phyloP scores from a whole-genome alignment of 2,113 vertebrate genomes.

The Lonchura striata region DNA sequence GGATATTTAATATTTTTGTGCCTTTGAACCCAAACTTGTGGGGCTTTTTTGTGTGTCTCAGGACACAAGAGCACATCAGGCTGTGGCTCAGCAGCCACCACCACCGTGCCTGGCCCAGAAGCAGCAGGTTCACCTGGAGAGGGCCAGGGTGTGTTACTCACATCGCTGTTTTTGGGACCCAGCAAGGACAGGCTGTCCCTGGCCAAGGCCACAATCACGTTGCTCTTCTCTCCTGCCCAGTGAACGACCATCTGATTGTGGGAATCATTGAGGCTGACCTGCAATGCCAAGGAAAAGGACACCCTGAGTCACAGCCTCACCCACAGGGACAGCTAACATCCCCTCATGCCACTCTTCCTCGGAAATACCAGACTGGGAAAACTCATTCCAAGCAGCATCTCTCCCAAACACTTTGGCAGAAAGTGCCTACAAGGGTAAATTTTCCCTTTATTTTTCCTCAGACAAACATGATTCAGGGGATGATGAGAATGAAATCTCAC shows the following conservation, averaged over 20 bases:
- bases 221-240: slow-evolving; percentile 97
- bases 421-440: no score
- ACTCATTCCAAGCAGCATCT: background rate
- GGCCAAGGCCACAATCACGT: slow-evolving; percentile 94
- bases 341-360: accelerated
- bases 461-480: accelerated
- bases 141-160: slow-evolving; percentile 64
- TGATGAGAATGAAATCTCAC: background rate
- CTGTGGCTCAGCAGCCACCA: background rate
- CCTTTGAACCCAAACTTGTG: background rate
- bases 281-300: background rate
- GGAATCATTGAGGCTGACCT: slow-evolving; percentile 96
- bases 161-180: slow-evolving; percentile 88
- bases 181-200: slow-evolving; percentile 87
- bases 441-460: background rate
- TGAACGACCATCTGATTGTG: slow-evolving; percentile 99
- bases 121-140: background rate
- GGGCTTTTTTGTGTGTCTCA: background rate
- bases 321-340: background rate
- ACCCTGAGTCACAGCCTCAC: background rate
- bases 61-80: background rate
- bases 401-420: accelerated
- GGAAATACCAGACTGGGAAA: background rate
- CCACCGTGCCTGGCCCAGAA: background rate
- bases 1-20: background rate